Base-by-base conservation (phyloP, 1,140 invertebrate genomes). In the Drosophila grimshawi region DNA sequence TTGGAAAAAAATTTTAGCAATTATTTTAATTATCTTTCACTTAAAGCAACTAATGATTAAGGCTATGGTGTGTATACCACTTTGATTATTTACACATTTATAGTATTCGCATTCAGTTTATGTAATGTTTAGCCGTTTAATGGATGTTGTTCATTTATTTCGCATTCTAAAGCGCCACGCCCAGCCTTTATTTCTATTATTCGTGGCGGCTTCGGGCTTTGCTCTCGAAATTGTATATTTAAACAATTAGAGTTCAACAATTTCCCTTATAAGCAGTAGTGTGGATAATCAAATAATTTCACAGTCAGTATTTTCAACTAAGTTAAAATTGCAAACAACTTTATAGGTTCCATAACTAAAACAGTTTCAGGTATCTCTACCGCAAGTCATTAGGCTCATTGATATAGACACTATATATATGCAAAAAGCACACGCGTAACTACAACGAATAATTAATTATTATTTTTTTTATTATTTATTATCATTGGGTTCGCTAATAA, bases 11-110 rank as follows among this genome's bases (percentile, higher is more conserved):
- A 39, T 51, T 55, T 8, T 11, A 51, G 68, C 29, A 71, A 71
- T 71, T 71, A 71, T 39, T 46, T 46, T 66, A 61, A 68, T 68
- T 53, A 69, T 35, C 52, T 53, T 61, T 41, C 52, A 61, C 39
- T 61, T 60, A 39, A 46, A 60, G 64, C 55, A 72, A 32, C 60
- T 67, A 53, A 67, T 67, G 53, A 46, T 72, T 60, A 39, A 37
- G 37, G 30, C 62, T 51, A 51, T 32, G 4, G 27, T 19, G 27
- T n/a, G 2, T 19, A n/a, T 11, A 11, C 4, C n/a, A 29, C n/a
- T 45, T 11, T 19, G 19, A 19, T 45, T 56, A 32, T 29, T 7
- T n/a, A 6, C 39, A 43, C 10, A 4, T 27, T 2, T 27, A 60
- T 35, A 33, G 3, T 6, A 6, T 48, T n/a, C 0, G 2, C 7